Percentiles rank a stretch among this genome's conserved stretches.
Evolutionary conservation across 1,140 invertebrate species (phyloP).

Genomic region (Drosophila triauraria): DNA sequence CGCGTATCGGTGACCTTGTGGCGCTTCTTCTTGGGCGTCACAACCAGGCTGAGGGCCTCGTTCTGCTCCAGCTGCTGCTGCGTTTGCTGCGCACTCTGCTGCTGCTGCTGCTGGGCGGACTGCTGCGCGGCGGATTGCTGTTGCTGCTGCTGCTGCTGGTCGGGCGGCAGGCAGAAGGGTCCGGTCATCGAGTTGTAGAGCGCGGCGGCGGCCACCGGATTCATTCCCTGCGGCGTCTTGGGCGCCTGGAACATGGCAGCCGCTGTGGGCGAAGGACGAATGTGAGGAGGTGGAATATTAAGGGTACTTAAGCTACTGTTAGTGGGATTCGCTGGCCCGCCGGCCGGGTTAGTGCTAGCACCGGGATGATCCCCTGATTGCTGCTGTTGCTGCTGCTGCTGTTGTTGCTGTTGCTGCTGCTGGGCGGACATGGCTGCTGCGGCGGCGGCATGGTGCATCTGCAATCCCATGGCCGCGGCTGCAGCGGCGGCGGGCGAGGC

Average conservation of each 20-base stretch:
- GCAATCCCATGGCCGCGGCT: slow-evolving; percentile 81
- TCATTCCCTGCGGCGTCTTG: slow-evolving; percentile 89
- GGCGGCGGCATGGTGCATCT: slow-evolving; percentile 83
- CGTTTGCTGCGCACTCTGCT: slow-evolving; percentile 87
- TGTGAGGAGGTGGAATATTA: slow-evolving; percentile 89
- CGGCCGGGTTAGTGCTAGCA: slow-evolving; percentile 55
- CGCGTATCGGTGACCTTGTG: slow-evolving; percentile 99
- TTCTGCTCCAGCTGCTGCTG: slow-evolving; percentile 90
- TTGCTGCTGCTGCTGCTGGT: slow-evolving; percentile 72
- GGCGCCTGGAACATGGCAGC: slow-evolving; percentile 93
- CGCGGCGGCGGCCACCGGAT: slow-evolving; percentile 88
- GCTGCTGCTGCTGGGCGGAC: slow-evolving; percentile 85
- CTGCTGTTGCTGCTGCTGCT: slow-evolving; percentile 60
- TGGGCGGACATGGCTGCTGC: slow-evolving; percentile 79
- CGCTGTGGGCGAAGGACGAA: slow-evolving; percentile 88
- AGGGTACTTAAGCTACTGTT: slow-evolving; percentile 84
- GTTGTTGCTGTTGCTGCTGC: slow-evolving; percentile 69
- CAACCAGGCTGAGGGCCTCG: slow-evolving; percentile 96
- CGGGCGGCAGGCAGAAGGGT: slow-evolving; percentile 88
- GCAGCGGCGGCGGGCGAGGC: slow-evolving; percentile 82
- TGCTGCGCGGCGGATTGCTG: slow-evolving; percentile 67
- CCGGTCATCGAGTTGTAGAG: slow-evolving; percentile 87
- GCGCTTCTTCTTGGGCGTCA: slow-evolving; percentile 97
- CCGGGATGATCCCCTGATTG: slow-evolving; percentile 47
- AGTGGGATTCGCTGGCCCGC: slow-evolving; percentile 67